These are phyloP conservation scores for Himalopsyche japonica DNA, from an alignment of 2,888 invertebrate species.

Conservation along the genomic window DNA sequence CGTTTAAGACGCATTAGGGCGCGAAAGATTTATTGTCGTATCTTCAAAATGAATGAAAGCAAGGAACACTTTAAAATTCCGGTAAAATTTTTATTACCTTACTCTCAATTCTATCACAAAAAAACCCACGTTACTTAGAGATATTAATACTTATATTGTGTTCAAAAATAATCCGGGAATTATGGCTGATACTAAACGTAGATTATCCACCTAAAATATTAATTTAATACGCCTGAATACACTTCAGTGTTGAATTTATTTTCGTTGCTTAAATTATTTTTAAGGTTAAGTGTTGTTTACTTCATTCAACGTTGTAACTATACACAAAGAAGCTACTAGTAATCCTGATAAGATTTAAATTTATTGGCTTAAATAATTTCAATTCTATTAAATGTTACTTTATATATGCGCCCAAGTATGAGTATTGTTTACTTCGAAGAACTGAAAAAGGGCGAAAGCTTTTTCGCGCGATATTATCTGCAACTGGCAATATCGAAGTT, in stretches of 20 bases:
- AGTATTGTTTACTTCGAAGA: not conserved
- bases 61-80: not conserved
- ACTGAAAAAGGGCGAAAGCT: not conserved
- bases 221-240: not conserved
- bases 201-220: not conserved
- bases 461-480: not conserved
- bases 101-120: not conserved
- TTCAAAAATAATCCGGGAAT: not conserved
- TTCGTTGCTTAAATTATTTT: not conserved
- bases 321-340: no score
- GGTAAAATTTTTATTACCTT: not conserved
- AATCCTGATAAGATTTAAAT: no score
- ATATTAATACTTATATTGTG: no score
- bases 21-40: not conserved
- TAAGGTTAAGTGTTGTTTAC: no score
- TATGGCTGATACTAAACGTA: not conserved
- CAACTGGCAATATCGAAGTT: not conserved
- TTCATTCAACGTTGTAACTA: no score
- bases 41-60: not conserved
- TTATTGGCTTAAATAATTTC: no score
- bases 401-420: not conserved
- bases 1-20: not conserved
- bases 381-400: no score
- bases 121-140: no score
- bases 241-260: not conserved